These are phyloP conservation scores for Amaurobius ferox DNA, from an alignment of 2,888 invertebrate genomes.

Conservation along the genomic window DNA sequence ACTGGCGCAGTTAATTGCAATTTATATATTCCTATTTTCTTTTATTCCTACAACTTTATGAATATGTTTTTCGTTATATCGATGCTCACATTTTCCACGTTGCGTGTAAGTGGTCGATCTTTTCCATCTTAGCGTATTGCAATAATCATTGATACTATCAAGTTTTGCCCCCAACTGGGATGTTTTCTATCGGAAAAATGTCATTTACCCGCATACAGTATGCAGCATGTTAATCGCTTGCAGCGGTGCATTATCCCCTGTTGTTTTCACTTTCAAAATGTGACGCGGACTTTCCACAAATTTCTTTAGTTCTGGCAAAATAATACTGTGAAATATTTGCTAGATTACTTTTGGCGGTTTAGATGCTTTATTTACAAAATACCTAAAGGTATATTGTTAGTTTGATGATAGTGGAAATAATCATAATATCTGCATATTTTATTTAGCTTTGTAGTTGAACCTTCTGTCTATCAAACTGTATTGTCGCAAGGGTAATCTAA, in stretches of 20 bases:
- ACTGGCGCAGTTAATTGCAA: too few relatives aligned
- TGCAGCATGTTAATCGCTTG: background rate
- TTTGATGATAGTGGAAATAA: too few relatives aligned
- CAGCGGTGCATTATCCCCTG: background rate
- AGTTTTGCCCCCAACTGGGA: background rate
- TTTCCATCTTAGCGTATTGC: background rate
- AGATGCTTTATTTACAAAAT: too few relatives aligned
- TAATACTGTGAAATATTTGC: background rate
- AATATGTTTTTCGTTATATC: too few relatives aligned
- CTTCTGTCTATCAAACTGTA: too few relatives aligned
- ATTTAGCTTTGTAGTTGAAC: background rate
- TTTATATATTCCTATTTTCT: too few relatives aligned
- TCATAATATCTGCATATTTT: background rate
- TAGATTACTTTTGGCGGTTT: too few relatives aligned
- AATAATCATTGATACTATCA: background rate
- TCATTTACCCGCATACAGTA: background rate
- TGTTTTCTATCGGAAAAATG: constrained; percentile 22
- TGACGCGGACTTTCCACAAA: constrained; percentile 13
- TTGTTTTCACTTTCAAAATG: constrained; percentile 14
- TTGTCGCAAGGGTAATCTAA: too few relatives aligned
- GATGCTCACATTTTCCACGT: too few relatives aligned
- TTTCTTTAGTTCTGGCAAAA: background rate
- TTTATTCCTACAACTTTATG: too few relatives aligned
- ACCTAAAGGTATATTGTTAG: too few relatives aligned
- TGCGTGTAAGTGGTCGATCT: too few relatives aligned